Evolutionary conservation across 2,888 invertebrate species (phyloP).

Genomic region (Trilocha varians): DNA sequence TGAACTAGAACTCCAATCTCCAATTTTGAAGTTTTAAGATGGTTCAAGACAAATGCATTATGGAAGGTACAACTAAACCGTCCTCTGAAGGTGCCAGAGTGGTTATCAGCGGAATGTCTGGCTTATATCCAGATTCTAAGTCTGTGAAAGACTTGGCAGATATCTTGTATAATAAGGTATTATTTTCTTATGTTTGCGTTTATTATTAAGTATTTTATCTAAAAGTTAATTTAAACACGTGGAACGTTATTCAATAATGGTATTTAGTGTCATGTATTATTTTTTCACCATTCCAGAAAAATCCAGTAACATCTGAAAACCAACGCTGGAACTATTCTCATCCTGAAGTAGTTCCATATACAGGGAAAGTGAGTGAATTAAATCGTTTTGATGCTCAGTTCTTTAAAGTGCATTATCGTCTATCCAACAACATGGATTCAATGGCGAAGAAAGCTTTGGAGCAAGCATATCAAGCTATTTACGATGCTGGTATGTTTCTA

Average conservation of each 20-base stretch:
- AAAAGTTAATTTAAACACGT: too few relatives aligned
- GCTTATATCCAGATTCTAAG: too few relatives aligned
- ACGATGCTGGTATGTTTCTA: conserved; percentile 73
- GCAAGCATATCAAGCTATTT: conserved; percentile 79
- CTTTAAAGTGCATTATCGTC: conserved; percentile 78
- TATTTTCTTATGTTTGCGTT: too few relatives aligned
- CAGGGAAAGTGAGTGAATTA: conserved; percentile 75
- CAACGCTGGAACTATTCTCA: conserved; percentile 42
- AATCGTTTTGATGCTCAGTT: conserved; percentile 79
- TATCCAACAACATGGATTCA: conserved; percentile 52
- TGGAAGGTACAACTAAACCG: too few relatives aligned
- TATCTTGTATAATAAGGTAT: too few relatives aligned
- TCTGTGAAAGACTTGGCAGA: too few relatives aligned
- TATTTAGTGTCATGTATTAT: neutral
- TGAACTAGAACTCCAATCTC: too few relatives aligned
- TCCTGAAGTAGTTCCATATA: conserved; percentile 67
- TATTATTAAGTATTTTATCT: too few relatives aligned
- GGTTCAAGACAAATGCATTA: too few relatives aligned
- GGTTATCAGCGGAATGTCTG: too few relatives aligned
- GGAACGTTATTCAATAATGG: neutral
- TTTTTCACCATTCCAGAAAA: conserved; percentile 44
- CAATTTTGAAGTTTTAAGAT: too few relatives aligned
- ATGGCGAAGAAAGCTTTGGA: conserved; percentile 81
- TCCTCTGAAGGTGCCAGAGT: too few relatives aligned
- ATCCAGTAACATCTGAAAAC: conserved; percentile 76